Evolutionary conservation across 2,113 vertebrate species (phyloP).

Genomic region (Mustela nigripes): DNA sequence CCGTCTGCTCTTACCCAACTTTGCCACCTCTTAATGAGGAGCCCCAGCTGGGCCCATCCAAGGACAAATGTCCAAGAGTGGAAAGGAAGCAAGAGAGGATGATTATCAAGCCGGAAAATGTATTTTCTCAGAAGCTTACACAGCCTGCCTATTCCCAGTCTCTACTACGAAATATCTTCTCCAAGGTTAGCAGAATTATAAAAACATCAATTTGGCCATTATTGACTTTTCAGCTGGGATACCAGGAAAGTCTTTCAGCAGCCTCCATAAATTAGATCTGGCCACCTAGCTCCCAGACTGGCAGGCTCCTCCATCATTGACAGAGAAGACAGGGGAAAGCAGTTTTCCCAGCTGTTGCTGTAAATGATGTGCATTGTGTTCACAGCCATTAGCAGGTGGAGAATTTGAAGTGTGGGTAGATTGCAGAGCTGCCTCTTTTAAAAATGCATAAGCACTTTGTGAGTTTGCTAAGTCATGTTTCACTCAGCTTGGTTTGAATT

Average conservation of each 20-base stretch:
- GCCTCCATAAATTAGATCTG: slow-evolving; percentile 80
- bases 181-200: slow-evolving; percentile 76
- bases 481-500: slow-evolving; percentile 10
- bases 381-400: slow-evolving; percentile 50
- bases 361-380: slow-evolving; percentile 20
- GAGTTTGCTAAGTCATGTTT: slow-evolving; percentile 72
- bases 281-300: slow-evolving; percentile 75
- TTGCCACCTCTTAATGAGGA: background rate
- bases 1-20: background rate
- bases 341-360: slow-evolving; percentile 68
- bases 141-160: background rate
- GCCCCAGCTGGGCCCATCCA: background rate
- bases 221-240: slow-evolving; percentile 80
- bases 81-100: background rate
- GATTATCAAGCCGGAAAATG: background rate
- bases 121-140: background rate
- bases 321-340: slow-evolving; percentile 43
- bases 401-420: slow-evolving; percentile 51
- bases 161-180: slow-evolving; percentile 59
- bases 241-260: slow-evolving; percentile 77
- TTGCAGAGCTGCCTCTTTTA: slow-evolving; percentile 31
- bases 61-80: slow-evolving; percentile 5
- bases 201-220: slow-evolving; percentile 81
- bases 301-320: slow-evolving; percentile 77
- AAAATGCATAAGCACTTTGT: slow-evolving; percentile 71